Evolutionary conservation across 2,888 invertebrate genomes (phyloP).

Genomic region (Salticus scenicus): DNA sequence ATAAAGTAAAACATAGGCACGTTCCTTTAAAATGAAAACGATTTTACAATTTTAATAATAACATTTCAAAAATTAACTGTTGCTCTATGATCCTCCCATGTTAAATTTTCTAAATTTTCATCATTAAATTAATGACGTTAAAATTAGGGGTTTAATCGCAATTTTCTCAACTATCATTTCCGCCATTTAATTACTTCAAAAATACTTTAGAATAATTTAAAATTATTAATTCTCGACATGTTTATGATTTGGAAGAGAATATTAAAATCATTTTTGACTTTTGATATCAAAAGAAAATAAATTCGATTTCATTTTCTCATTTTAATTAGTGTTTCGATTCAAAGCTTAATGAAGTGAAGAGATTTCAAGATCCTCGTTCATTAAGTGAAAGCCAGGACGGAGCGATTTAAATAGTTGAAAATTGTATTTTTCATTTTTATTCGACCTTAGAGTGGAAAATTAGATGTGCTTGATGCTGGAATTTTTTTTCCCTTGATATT

Average conservation of each 20-base stretch:
- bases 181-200: neutral
- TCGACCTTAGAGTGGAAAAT: no score
- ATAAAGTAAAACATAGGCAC: no score
- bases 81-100: no score
- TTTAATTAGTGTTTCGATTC: conserved; percentile 1
- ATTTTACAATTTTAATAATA: no score
- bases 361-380: neutral
- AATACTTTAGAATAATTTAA: conserved; percentile 1
- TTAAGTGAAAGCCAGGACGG: neutral
- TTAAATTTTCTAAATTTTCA: neutral
- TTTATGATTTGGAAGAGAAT: neutral
- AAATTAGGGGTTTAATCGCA: neutral
- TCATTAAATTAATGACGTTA: neutral
- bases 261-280: neutral
- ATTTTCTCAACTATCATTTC: conserved; percentile 5
- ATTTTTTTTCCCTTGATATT: neutral
- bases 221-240: neutral
- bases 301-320: conserved; percentile 8
- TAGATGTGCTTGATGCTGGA: no score
- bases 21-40: no score
- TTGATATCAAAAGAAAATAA: neutral
- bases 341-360: neutral
- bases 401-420: conserved; percentile 1
- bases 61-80: no score
- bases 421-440: neutral